Percentiles rank a stretch among this genome's conserved stretches.
These are phyloP conservation scores for Brachyistius frenatus DNA, from an alignment of 2,113 vertebrate genomes.

Conservation along the genomic window DNA sequence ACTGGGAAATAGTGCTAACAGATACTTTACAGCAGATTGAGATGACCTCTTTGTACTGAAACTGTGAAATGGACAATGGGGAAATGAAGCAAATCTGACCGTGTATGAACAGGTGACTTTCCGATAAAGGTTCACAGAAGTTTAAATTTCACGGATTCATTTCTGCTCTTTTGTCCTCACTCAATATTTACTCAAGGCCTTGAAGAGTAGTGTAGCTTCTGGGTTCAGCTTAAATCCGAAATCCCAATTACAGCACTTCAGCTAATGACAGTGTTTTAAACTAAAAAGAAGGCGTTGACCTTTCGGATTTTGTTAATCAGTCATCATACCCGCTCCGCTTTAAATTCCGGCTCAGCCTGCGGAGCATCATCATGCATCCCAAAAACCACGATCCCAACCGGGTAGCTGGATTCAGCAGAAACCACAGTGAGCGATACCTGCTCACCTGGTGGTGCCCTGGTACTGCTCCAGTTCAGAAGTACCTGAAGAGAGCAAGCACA, in stretches of 20 bases:
- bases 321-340: conserved; percentile 69
- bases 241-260: neutral
- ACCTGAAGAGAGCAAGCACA: conserved; percentile 76
- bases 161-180: conserved; percentile 19
- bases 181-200: neutral
- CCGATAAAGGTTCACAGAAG: conserved; percentile 1
- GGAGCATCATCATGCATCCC: conserved; percentile 79
- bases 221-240: neutral
- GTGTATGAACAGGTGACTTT: neutral
- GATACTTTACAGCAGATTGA: conserved; percentile 3
- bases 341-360: conserved; percentile 78
- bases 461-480: conserved; percentile 87
- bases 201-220: neutral
- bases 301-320: neutral
- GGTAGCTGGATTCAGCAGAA: conserved; percentile 75
- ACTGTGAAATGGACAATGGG: conserved; percentile 8
- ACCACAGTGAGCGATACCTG: conserved; percentile 84
- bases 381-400: conserved; percentile 84
- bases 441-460: conserved; percentile 82
- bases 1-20: neutral
- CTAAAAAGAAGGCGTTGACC: neutral
- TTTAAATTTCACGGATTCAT: conserved; percentile 28
- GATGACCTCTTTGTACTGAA: conserved; percentile 8
- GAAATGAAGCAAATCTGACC: conserved; percentile 3
- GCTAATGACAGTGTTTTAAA: neutral